Conservation (phyloP, 2,888 invertebrate genomes). For the Tipula confusa region DNA sequence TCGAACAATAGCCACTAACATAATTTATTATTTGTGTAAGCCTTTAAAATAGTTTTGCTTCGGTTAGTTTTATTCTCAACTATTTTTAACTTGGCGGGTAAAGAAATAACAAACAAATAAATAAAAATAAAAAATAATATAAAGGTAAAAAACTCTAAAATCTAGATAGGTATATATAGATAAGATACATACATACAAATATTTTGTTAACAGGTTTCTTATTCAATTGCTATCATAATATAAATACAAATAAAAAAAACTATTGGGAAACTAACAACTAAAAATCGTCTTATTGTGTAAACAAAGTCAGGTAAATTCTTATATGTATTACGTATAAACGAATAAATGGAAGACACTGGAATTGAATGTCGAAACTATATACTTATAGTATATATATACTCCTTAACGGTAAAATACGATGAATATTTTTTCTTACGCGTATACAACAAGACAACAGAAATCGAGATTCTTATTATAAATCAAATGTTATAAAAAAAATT, state of each 20-base stretch:
- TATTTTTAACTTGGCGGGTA: background rate
- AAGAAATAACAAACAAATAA: background rate
- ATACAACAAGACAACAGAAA: background rate
- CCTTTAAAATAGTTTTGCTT: background rate
- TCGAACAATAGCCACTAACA: background rate
- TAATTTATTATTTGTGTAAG: background rate
- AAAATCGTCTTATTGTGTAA: conserved; percentile 15
- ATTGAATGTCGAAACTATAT: no score
- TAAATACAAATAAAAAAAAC: background rate
- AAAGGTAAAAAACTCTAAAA: background rate
- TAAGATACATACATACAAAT: background rate
- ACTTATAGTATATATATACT: background rate
- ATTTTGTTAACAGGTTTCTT: background rate
- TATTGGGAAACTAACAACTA: background rate
- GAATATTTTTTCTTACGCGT: background rate
- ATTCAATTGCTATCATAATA: background rate
- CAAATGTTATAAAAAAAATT: background rate
- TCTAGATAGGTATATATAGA: background rate
- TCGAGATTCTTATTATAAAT: background rate
- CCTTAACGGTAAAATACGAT: background rate
- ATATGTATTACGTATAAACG: background rate
- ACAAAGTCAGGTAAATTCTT: background rate
- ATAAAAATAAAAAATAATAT: background rate
- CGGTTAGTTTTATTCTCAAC: background rate
- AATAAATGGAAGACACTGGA: background rate